These are phyloP conservation scores for Gymnogyps californianus DNA, from an alignment of 2,113 vertebrate genomes.

Conservation along the genomic window DNA sequence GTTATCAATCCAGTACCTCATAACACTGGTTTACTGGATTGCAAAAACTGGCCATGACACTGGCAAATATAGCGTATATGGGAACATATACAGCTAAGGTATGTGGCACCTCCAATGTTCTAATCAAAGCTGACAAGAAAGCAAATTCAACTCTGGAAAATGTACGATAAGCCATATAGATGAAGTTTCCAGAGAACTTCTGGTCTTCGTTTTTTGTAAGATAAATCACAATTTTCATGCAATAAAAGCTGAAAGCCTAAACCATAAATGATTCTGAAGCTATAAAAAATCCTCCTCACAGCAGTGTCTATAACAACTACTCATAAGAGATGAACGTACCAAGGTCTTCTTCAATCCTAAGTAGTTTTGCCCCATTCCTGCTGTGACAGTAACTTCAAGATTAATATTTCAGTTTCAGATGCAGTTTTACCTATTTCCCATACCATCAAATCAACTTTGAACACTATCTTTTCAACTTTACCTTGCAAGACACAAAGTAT, in stretches of 20 bases:
- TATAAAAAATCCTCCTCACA: neutral
- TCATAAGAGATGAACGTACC: neutral
- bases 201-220: neutral
- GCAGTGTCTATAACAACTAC: neutral
- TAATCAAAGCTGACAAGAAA: neutral
- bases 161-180: neutral
- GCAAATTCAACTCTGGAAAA: neutral
- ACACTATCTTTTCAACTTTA: neutral
- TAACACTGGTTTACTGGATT: neutral
- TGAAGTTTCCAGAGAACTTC: neutral
- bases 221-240: neutral
- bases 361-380: neutral
- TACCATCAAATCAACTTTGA: neutral
- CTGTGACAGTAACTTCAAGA: neutral
- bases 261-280: neutral
- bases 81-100: neutral
- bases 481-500: neutral
- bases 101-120: neutral
- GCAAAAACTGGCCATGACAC: neutral
- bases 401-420: neutral
- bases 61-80: neutral
- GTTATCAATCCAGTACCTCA: neutral
- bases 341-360: neutral
- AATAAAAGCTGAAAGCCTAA: neutral
- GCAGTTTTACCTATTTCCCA: neutral